Evolutionary conservation across 2,113 vertebrate species (phyloP).

Genomic region (Hemicordylus capensis): DNA sequence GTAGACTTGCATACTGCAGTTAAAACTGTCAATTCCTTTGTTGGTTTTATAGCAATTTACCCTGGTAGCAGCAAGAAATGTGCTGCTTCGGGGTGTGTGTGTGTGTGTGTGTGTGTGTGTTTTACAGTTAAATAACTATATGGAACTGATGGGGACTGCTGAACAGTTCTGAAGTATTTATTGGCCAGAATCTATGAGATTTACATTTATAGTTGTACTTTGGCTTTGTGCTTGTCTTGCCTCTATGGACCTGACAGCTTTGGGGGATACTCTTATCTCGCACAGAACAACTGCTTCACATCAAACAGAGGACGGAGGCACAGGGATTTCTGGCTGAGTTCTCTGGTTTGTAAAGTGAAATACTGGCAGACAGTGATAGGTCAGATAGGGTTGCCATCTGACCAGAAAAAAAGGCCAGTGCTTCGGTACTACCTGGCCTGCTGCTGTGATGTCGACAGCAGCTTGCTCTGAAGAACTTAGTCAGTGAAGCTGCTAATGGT

Average conservation of each 20-base stretch:
- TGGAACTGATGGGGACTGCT: not conserved
- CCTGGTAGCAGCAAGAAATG: not conserved
- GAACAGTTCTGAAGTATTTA: conserved; percentile 40
- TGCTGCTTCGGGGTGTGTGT: no score
- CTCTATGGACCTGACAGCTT: conserved; percentile 7
- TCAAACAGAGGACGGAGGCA: not conserved
- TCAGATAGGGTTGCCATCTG: not conserved
- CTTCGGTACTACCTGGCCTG: not conserved
- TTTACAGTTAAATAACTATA: conserved; percentile 5
- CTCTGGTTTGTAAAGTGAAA: not conserved
- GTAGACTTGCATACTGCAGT: not conserved
- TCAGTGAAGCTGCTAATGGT: not conserved
- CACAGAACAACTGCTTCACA: not conserved
- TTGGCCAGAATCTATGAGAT: not conserved
- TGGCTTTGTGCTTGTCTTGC: conserved; percentile 3
- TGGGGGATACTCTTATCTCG: conserved; percentile 11
- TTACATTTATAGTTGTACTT: conserved; percentile 9
- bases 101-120: accelerated
- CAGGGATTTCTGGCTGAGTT: not conserved
- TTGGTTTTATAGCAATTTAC: conserved; percentile 42
- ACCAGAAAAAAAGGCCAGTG: no score
- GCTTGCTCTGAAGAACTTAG: not conserved
- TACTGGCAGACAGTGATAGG: not conserved
- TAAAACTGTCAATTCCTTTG: conserved; percentile 35
- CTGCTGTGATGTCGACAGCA: not conserved